phyloP scores from a whole-genome alignment of 2,113 vertebrate species.

The Sterna hirundo region DNA sequence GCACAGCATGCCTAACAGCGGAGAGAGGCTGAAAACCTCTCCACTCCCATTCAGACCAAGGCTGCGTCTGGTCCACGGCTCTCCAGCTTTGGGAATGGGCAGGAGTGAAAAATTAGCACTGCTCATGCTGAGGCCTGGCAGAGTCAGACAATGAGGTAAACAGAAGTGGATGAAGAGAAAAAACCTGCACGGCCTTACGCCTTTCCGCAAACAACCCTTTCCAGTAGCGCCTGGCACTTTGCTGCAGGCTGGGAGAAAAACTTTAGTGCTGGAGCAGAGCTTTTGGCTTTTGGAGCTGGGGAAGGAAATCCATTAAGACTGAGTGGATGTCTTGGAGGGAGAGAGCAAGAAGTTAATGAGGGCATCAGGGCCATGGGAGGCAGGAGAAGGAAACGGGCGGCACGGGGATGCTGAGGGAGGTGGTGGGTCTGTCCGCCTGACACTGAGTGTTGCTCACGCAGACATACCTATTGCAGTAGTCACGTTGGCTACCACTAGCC shows the following conservation, averaged over 20 bases:
- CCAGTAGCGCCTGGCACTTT: background rate
- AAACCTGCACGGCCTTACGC: background rate
- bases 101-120: background rate
- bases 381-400: background rate
- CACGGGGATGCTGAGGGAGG: background rate
- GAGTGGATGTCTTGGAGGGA: background rate
- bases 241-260: background rate
- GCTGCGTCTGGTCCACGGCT: background rate
- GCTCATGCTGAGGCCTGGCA: background rate
- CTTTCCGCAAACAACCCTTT: background rate
- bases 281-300: background rate
- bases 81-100: background rate
- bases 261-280: background rate
- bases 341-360: background rate
- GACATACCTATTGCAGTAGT: background rate
- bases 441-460: background rate
- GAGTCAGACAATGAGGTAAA: background rate
- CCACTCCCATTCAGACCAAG: fast-evolving
- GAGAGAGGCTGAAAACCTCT: background rate
- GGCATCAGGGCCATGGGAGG: background rate
- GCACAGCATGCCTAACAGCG: fast-evolving
- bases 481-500: background rate
- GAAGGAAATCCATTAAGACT: background rate
- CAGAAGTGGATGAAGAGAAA: background rate
- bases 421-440: background rate